Evolutionary conservation across 2,113 vertebrate genomes (phyloP).

Genomic region (Lota lota): DNA sequence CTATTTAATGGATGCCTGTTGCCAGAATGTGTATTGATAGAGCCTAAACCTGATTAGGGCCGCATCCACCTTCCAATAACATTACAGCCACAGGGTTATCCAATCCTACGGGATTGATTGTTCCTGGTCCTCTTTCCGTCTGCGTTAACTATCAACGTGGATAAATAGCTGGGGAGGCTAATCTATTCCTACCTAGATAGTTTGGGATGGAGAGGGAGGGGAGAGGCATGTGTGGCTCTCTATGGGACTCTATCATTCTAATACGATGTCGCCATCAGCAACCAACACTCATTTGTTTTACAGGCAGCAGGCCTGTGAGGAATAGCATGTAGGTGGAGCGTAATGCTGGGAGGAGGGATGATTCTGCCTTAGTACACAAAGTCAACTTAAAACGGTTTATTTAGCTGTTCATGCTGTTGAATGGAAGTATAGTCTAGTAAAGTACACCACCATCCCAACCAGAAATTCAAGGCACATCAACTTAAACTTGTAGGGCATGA

Average conservation of each 20-base stretch:
- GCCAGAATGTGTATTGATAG: conserved; percentile 38
- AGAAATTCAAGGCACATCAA: no score
- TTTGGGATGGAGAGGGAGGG: conserved; percentile 43
- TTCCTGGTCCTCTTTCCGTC: conserved; percentile 37
- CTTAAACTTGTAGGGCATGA: no score
- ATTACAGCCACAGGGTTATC: conserved; percentile 47
- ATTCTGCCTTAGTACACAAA: no score
- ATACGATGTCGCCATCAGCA: conserved; percentile 25
- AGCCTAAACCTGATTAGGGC: conserved; percentile 47
- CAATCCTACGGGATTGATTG: conserved; percentile 49
- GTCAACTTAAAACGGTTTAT: no score
- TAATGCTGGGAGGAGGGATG: no score
- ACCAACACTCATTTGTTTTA: conserved; percentile 40
- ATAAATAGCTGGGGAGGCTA: conserved; percentile 48
- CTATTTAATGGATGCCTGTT: conserved; percentile 44
- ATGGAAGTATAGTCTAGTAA: no score
- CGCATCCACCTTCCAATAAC: conserved; percentile 50
- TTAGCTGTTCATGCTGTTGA: no score
- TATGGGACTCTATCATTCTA: conserved; percentile 47
- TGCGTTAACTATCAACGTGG: conserved; percentile 51
- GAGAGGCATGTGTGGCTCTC: conserved; percentile 36
- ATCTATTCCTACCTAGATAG: conserved; percentile 51
- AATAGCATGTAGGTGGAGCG: no score
- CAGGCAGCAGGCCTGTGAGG: background rate
- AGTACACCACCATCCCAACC: no score